phyloP scores from a whole-genome alignment of 2,113 vertebrate species.

The Campylorhamphus procurvoides region DNA sequence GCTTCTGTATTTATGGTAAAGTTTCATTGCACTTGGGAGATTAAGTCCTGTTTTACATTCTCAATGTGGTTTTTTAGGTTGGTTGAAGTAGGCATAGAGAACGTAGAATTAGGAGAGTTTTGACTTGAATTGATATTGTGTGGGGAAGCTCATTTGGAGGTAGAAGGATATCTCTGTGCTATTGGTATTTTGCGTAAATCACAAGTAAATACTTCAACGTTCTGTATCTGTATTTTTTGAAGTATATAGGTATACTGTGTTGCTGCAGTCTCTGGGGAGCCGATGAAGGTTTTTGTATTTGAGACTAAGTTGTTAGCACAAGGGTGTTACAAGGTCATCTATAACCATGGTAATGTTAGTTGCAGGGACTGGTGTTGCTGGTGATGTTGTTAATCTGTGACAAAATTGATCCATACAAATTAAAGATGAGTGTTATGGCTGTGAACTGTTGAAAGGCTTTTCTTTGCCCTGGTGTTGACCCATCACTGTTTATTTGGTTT shows the following conservation, averaged over 20 bases:
- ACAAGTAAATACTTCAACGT: background rate
- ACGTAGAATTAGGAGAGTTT: background rate
- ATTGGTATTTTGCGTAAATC: background rate
- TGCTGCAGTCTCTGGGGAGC: background rate
- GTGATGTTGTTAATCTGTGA: background rate
- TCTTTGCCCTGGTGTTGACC: background rate
- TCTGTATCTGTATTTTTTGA: background rate
- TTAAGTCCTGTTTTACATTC: background rate
- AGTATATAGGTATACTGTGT: background rate
- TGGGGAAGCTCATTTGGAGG: background rate
- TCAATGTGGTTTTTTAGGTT: background rate
- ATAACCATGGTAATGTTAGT: background rate
- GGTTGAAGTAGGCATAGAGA: background rate
- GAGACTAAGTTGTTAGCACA: background rate
- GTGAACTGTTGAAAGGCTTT: background rate
- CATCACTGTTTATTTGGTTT: background rate
- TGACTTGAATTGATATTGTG: rapidly evolving
- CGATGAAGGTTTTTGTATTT: background rate
- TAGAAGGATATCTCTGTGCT: background rate
- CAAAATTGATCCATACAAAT: background rate
- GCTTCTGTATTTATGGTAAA: background rate
- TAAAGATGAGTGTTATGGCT: background rate
- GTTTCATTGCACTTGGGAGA: background rate
- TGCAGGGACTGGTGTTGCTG: background rate
- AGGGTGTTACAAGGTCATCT: rapidly evolving